These are phyloP conservation scores for Sarcophaga caerulescens DNA, from an alignment of 2,888 invertebrate species.

Conservation along the genomic window DNA sequence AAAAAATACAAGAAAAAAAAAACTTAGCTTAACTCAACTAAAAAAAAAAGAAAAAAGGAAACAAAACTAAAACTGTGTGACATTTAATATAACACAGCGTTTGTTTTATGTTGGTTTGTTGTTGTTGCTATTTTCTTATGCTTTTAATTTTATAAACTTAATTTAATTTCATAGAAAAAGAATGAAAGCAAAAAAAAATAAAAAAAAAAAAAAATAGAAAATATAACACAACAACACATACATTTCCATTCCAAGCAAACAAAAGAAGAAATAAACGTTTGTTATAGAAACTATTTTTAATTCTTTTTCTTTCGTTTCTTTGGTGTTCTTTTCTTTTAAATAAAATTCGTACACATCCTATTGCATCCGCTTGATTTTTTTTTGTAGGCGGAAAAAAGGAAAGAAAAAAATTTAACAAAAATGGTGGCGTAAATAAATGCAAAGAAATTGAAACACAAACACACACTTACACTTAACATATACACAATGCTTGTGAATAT, in stretches of 20 bases:
- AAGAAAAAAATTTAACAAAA: background rate
- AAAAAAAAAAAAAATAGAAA: background rate
- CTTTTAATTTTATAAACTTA: slow-evolving; percentile 47
- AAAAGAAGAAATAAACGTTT: slow-evolving; percentile 33
- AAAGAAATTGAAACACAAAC: background rate
- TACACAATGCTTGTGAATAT: too few species aligned
- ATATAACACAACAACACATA: background rate
- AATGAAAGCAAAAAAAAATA: background rate
- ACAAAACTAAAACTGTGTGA: slow-evolving; percentile 26
- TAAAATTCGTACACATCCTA: slow-evolving; percentile 22
- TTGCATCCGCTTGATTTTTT: slow-evolving; percentile 15
- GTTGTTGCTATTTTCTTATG: slow-evolving; percentile 1
- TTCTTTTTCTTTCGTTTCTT: too few species aligned
- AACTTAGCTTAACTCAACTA: too few species aligned
- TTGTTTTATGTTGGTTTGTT: background rate
- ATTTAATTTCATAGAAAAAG: slow-evolving; percentile 40
- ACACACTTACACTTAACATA: background rate
- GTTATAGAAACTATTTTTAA: background rate
- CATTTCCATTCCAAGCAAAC: background rate
- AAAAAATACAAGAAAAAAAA: background rate
- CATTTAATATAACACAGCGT: slow-evolving; percentile 45
- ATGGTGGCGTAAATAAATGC: slow-evolving; percentile 11
- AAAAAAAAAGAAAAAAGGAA: background rate
- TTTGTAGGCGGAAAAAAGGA: background rate
- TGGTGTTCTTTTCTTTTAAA: background rate